Base-by-base conservation (phyloP, 2,888 invertebrate species). In the Piscicola geometra region DNA sequence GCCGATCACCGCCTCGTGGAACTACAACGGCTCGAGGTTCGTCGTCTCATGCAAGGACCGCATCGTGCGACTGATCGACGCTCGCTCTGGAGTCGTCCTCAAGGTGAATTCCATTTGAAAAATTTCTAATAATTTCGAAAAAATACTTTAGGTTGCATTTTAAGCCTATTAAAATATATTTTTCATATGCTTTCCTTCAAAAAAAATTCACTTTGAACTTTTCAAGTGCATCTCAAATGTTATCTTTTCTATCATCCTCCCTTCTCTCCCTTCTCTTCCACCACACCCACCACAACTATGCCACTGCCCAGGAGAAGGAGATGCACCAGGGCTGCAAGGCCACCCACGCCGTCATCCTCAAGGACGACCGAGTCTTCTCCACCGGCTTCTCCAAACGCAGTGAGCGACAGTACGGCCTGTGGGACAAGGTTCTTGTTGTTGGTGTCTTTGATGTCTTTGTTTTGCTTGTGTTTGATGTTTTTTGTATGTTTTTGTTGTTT, bases 41-140 rank as follows among this genome's bases (percentile, higher is more conserved):
- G 93, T 93, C 1, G 93, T 93, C 75, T 93, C 94, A 0, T 92
- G 93, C 86, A 96, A 95, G 87, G 96, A 97, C 86, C 94, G 93
- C 86, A 92, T 91, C 84, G 87, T 97, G 76, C 87, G 94, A 50
- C 89, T 97, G 72, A 91, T 94, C 81, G 93, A 96, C 84, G 92
- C 94, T 0, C 88, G 94, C 79, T 90, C 91, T 74, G 94, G 94
- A 75, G 90, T 92, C 75, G 88, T 93, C n/a, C 88, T 93, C 47
- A 73, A 77, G 60, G 76, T 76, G 18, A 70, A 56, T 21, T n/a
- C n/a, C n/a, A n/a, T n/a, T n/a, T n/a, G n/a, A n/a, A n/a, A n/a
- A 12, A 12, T 56, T 25, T 56, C 60, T 3, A 56, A 3, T 25
- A 3, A 1, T 56, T 28, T 25, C 60, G 1, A 56, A 1, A 1